Conservation (phyloP, 2,113 vertebrate species). For the Larimichthys crocea region DNA sequence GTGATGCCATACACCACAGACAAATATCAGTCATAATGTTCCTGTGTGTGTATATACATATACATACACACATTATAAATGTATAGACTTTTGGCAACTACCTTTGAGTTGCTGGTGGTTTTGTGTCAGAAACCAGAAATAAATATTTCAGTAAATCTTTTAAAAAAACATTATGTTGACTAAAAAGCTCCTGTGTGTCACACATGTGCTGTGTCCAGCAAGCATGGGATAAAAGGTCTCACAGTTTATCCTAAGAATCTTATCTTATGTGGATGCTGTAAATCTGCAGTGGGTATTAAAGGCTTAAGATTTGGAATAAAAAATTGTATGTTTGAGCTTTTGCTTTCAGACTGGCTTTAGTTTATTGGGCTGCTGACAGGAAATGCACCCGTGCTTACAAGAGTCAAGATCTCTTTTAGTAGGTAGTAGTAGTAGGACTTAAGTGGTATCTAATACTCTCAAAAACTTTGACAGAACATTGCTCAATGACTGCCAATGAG, state of each 20-base stretch:
- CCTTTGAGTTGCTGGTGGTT: neutral
- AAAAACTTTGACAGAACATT: neutral
- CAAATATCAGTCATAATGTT: neutral
- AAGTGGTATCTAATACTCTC: neutral
- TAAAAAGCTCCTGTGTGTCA: neutral
- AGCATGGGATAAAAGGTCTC: constrained; percentile 4
- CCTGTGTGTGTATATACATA: neutral
- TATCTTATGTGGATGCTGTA: constrained; percentile 17
- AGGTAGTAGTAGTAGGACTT: neutral
- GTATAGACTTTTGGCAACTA: neutral
- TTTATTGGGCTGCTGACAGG: constrained; percentile 35
- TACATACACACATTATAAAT: too few species aligned
- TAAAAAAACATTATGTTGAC: neutral
- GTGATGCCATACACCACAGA: neutral
- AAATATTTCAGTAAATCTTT: constrained; percentile 22
- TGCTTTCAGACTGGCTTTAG: constrained; percentile 27
- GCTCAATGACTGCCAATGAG: neutral
- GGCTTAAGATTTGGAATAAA: constrained; percentile 29
- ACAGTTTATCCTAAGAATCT: constrained; percentile 10
- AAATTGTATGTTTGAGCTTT: constrained; percentile 29
- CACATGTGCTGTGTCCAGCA: neutral
- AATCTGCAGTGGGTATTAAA: constrained; percentile 34
- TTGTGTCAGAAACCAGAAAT: neutral
- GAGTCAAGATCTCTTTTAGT: neutral
- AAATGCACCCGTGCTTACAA: constrained; percentile 15